These are phyloP conservation scores for Nomada lathburiana DNA, from an alignment of 2,888 invertebrate genomes.

Conservation along the genomic window DNA sequence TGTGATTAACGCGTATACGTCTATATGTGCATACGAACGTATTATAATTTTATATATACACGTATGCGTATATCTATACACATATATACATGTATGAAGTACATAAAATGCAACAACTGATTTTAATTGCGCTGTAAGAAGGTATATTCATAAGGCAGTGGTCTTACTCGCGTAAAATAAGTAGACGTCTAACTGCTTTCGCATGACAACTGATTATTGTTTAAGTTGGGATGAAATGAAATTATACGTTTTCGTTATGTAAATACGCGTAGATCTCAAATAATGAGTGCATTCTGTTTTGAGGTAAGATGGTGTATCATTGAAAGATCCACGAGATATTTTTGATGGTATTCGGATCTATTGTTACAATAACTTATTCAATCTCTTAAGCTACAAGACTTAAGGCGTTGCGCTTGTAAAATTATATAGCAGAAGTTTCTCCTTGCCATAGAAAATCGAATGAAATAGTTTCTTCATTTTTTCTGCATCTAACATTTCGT, in stretches of 20 bases:
- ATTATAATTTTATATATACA: conserved; percentile 41
- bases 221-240: conserved; percentile 32
- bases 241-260: conserved; percentile 59
- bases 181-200: conserved; percentile 46
- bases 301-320: conserved; percentile 6
- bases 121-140: conserved; percentile 34
- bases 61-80: conserved; percentile 33
- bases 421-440: conserved; percentile 27
- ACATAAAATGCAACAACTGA: conserved; percentile 2
- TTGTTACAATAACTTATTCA: conserved; percentile 35
- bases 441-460: conserved; percentile 22
- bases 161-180: conserved; percentile 42
- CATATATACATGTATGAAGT: conserved; percentile 24
- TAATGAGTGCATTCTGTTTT: conserved; percentile 50
- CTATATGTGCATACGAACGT: neutral
- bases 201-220: conserved; percentile 33
- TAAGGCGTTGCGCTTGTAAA: neutral
- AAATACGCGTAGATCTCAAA: conserved; percentile 58
- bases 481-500: neutral
- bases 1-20: neutral
- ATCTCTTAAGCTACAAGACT: neutral
- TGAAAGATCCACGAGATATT: conserved; percentile 39
- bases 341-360: conserved; percentile 39
- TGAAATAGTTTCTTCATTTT: conserved; percentile 8
- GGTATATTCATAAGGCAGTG: conserved; percentile 54